These are phyloP conservation scores for Morbakka virulenta DNA, from an alignment of 30 jellyfish, hydroid and myxozoan genomes.

Conservation along the genomic window DNA sequence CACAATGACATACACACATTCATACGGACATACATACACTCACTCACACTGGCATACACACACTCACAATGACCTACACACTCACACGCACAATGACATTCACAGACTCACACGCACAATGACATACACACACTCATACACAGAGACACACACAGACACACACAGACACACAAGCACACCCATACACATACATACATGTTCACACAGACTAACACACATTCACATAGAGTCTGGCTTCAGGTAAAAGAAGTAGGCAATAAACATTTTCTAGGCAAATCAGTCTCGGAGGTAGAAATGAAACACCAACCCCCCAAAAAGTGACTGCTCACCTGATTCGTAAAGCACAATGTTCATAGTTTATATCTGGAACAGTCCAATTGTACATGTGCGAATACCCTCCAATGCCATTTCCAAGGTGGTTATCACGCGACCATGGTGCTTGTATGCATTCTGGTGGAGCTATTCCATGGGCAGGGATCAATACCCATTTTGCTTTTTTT, in stretches of 20 bases:
- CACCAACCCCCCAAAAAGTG: too few species aligned
- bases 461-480: constrained; percentile 44
- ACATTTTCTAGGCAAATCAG: neutral
- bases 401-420: constrained; percentile 90
- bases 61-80: too few species aligned
- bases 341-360: constrained; percentile 63
- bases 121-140: too few species aligned
- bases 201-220: too few species aligned
- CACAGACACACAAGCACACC: too few species aligned
- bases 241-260: neutral
- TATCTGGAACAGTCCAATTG: constrained; percentile 88
- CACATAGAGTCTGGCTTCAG: neutral
- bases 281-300: neutral
- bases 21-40: too few species aligned
- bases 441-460: constrained; percentile 87
- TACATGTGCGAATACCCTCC: constrained; percentile 71
- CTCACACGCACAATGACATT: too few species aligned
- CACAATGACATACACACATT: too few species aligned
- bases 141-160: too few species aligned
- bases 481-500: constrained; percentile 67
- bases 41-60: too few species aligned
- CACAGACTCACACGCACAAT: too few species aligned
- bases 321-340: constrained; percentile 68
- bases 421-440: constrained; percentile 94
- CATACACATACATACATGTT: too few species aligned